These are phyloP conservation scores for Xenopus laevis DNA, from an alignment of 2,113 vertebrate genomes.

Conservation along the genomic window DNA sequence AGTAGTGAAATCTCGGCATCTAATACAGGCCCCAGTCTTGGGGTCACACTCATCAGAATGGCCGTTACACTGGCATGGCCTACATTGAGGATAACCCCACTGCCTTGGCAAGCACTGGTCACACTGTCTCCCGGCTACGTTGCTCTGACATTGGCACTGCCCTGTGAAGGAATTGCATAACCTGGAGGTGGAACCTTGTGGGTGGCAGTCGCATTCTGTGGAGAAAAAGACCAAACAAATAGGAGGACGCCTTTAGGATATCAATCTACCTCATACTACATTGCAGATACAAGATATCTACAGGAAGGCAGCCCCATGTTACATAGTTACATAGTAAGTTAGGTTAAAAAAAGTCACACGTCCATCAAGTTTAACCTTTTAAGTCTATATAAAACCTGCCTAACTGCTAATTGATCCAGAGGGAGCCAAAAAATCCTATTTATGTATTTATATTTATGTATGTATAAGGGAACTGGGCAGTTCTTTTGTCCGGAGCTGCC, in stretches of 20 bases:
- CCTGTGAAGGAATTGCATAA: constrained; percentile 70
- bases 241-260: neutral
- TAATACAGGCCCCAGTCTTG: constrained; percentile 58
- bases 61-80: constrained; percentile 73
- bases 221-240: neutral
- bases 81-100: constrained; percentile 75
- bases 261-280: no score
- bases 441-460: no score
- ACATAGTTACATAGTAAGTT: no score
- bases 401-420: no score
- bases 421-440: no score
- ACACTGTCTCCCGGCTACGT: constrained; percentile 65
- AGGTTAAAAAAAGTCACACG: no score
- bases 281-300: neutral
- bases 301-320: no score
- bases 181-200: constrained; percentile 64
- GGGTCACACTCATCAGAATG: constrained; percentile 68
- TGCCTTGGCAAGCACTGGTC: constrained; percentile 63
- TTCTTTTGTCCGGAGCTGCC: no score
- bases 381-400: no score
- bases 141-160: constrained; percentile 70
- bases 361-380: no score
- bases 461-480: no score
- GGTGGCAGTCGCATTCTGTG: constrained; percentile 75
- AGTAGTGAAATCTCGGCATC: constrained; percentile 63